These are phyloP conservation scores for Protophormia terraenovae DNA, from an alignment of 2,888 invertebrate species.

Conservation along the genomic window DNA sequence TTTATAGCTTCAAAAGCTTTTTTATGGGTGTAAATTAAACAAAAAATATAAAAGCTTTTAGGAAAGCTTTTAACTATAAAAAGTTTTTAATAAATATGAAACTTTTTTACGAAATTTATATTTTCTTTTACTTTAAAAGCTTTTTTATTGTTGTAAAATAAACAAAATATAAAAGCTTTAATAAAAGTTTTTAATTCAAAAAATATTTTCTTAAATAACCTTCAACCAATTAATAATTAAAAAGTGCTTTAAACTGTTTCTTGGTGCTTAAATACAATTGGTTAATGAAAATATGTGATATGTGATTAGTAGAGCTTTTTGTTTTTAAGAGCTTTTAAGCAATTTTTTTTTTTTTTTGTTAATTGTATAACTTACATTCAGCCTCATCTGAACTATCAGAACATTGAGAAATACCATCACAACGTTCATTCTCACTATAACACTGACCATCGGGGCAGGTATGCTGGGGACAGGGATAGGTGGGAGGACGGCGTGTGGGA, in stretches of 20 bases:
- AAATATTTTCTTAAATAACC: too few relatives aligned
- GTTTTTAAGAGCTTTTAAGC: too few relatives aligned
- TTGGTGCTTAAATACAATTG: not conserved
- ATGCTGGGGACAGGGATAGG: conserved; percentile 81
- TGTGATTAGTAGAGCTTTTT: conserved; percentile 45
- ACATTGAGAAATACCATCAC: conserved; percentile 84
- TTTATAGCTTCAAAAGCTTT: too few relatives aligned
- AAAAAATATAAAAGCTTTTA: too few relatives aligned
- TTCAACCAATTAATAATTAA: not conserved
- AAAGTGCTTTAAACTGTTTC: conserved; percentile 14
- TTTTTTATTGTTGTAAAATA: too few relatives aligned
- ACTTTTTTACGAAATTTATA: too few relatives aligned
- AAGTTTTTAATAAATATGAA: too few relatives aligned
- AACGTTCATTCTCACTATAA: conserved; percentile 81
- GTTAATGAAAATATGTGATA: conserved; percentile 1
- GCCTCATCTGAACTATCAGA: conserved; percentile 84
- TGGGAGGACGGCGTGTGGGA: conserved; percentile 69
- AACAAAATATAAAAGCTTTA: too few relatives aligned
- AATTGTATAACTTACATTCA: conserved; percentile 81
- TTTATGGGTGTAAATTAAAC: too few relatives aligned
- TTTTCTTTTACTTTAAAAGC: too few relatives aligned
- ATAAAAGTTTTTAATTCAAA: too few relatives aligned
- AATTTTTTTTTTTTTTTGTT: conserved; percentile 1
- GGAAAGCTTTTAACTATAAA: too few relatives aligned
- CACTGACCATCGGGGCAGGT: conserved; percentile 83